Evolutionary conservation across 2,797 vertebrate species (phyloP), one percentile per base, ranked within the genome.

Genomic region (Channallabes apus): DNA sequence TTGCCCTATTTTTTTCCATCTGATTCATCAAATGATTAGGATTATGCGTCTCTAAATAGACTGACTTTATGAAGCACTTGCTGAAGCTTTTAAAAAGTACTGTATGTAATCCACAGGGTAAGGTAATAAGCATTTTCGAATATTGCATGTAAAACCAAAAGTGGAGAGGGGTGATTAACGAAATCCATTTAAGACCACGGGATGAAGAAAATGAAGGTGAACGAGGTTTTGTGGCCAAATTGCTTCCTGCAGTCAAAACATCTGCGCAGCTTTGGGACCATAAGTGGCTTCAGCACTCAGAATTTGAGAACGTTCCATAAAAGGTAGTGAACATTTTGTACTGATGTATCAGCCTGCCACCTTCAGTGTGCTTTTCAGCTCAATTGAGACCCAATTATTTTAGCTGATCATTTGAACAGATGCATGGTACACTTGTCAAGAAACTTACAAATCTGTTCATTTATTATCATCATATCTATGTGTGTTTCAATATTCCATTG

Each of bases 151-250:
- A 46, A 73, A 80, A 75, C 61, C 64, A 80, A 64, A 85, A 64
- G 27, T 29, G 58, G 67, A 68, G 73, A 41, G 68, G 68, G 80
- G 80, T 79, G 86, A 87, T 85, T 83, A 88, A 67, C 24, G 3
- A 85, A 85, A 87, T 81, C 67, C 54, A 84, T 87, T 88, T 88
- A 86, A 35, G 20, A 82, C 81, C 77, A 56, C 83, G 75, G n/a
- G 12, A 86, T 80, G 72, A 79, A 84, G 77, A 85, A 51, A 82
- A 54, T 64, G 59, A 85, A 72, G 41, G 59, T 7, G 29, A 64
- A 24, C 46, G 82, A 32, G 9, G 84, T 2, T 73, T 81, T 82
- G 62, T 59, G 72, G 85, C 27, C 59, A 84, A 75, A 84, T 80
- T 72, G 56, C 61, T 81, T 84, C 61, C 61, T 80, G 81, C 51